phyloP scores from a whole-genome alignment of 2,113 vertebrate species.

The Tiliqua scincoides region DNA sequence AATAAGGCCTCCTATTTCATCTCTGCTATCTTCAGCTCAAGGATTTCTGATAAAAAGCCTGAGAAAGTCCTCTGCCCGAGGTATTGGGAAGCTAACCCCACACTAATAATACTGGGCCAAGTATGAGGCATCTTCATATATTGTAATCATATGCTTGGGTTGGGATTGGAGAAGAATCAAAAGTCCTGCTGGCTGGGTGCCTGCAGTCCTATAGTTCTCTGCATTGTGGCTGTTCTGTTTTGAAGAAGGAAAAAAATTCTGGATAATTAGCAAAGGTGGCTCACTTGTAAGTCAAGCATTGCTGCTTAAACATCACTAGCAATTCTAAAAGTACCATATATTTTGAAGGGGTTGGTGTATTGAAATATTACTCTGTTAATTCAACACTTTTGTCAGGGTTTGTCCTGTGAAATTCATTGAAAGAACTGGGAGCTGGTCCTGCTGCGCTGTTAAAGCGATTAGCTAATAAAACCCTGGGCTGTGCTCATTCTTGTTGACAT shows the following conservation, averaged over 20 bases:
- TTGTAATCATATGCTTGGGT: neutral
- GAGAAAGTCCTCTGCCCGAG: neutral
- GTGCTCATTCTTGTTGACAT: neutral
- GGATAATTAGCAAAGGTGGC: neutral
- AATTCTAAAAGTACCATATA: neutral
- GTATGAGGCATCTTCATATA: neutral
- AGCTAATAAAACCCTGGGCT: neutral
- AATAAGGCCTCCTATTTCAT: neutral
- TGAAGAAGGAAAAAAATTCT: neutral
- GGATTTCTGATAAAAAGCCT: neutral
- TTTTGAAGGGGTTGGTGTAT: neutral
- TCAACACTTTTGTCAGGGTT: neutral
- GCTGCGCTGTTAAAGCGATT: slow-evolving; percentile 19
- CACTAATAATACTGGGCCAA: neutral
- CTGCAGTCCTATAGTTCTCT: too few relatives aligned
- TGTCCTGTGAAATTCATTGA: neutral
- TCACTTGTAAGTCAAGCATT: neutral
- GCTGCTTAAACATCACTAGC: neutral
- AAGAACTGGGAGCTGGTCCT: neutral
- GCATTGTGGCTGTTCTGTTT: neutral
- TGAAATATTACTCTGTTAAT: neutral
- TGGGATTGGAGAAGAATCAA: neutral
- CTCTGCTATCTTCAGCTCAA: neutral
- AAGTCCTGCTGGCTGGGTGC: neutral
- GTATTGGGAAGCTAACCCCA: too few relatives aligned